These are phyloP conservation scores for Neodon shergylaensis DNA, from an alignment of 2,113 vertebrate genomes.

Conservation along the genomic window DNA sequence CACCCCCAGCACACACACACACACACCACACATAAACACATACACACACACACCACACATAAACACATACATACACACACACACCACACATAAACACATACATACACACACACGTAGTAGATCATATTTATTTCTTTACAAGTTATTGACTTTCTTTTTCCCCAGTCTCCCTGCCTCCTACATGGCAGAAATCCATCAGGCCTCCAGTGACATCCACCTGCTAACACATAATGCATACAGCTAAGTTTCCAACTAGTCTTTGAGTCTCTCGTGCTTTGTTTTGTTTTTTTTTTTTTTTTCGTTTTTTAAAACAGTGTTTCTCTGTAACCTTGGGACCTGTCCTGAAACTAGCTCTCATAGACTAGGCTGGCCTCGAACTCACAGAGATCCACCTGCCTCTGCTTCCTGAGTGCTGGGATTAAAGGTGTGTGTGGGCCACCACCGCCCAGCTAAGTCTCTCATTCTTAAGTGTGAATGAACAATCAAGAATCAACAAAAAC, in stretches of 20 bases:
- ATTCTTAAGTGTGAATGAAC: not conserved
- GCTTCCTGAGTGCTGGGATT: no score
- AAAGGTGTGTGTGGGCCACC: no score
- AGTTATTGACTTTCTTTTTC: not conserved
- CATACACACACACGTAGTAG: not conserved
- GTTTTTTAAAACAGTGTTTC: no score
- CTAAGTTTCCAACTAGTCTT: not conserved
- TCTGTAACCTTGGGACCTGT: no score
- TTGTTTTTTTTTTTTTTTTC: no score
- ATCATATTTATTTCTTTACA: not conserved
- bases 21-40: no score
- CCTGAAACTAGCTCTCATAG: no score
- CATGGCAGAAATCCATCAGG: not conserved
- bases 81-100: no score
- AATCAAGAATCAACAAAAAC: not conserved
- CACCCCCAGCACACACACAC: not conserved
- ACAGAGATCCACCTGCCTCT: no score
- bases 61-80: no score
- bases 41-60: not conserved
- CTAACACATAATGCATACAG: not conserved
- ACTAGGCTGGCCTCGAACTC: no score
- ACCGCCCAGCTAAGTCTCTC: not conserved
- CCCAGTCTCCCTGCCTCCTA: no score
- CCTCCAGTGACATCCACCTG: not conserved
- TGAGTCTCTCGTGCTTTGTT: not conserved